Base-by-base conservation (phyloP, 2,797 vertebrate species). In the Rhinichthys osculus region DNA sequence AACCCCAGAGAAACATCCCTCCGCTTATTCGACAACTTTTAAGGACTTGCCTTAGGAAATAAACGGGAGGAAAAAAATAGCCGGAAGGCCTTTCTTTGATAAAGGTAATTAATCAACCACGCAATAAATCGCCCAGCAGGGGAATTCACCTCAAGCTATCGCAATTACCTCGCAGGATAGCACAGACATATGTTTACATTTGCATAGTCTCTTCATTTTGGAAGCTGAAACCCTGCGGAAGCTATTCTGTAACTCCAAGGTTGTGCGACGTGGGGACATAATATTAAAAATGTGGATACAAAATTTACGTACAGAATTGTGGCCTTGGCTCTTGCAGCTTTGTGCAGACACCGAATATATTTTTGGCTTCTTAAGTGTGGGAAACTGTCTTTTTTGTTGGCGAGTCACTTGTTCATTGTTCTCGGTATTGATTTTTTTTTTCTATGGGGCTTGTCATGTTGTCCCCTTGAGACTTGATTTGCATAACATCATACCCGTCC, bases 391-490 rank as follows among this genome's bases (percentile, higher is more conserved):
- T 77, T 77, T 69, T 69, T 69, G 14, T 44, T 78, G 35, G 38
- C 72, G 54, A 87, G 42, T 81, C 78, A 79, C 74, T 47, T 67
- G n/a, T 16, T 35, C 66, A 78, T 88, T 90, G 42, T 87, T 89
- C 79, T 90, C 35, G 1, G 27, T 74, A 83, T 87, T 85, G 80
- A 87, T 78, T 88, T 80, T 85, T 87, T 87, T 27, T n/a, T 50
- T 23, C 30, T 16, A 42, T 14, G 6, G 33, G 47, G 81, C 64
- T 9, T 89, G 87, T 78, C 83, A 88, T 85, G 27, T 38, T 47
- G 76, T 78, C 69, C 89, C 85, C 40, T 72, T 38, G 84, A 81
- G 89, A 90, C 79, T 21, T 81, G 44, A 90, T 92, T 91, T 90
- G 57, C 89, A 93, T 91, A 88, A 87, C 77, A 88, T 89, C 66